Evolutionary conservation across 1,140 invertebrate genomes (phyloP).

Genomic region (Pygmarrhopalites habei): DNA sequence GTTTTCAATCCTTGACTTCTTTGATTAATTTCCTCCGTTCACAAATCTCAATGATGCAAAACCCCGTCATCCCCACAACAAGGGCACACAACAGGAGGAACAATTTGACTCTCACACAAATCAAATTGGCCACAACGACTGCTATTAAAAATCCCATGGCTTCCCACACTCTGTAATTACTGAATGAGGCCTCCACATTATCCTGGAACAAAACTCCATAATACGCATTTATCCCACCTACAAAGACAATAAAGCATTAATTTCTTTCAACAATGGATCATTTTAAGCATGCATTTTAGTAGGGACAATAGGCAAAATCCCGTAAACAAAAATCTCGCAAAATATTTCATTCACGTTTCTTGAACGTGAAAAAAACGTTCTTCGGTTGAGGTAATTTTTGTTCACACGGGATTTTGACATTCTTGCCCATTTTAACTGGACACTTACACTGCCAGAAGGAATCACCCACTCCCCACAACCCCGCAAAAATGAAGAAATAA

Average conservation of each 20-base stretch:
- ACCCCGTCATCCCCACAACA: background rate
- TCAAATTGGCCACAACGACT: background rate
- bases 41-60: background rate
- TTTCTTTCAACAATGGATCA: too few species aligned
- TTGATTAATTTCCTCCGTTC: background rate
- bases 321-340: too few species aligned
- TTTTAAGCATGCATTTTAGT: too few species aligned
- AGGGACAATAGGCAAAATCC: too few species aligned
- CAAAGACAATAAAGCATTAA: too few species aligned
- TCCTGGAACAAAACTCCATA: constrained; percentile 85
- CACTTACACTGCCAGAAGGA: too few species aligned
- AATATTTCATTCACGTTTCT: too few species aligned
- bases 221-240: constrained; percentile 78
- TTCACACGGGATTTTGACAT: too few species aligned
- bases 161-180: constrained; percentile 91
- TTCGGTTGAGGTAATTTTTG: too few species aligned
- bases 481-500: constrained; percentile 72
- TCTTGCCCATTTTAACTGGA: too few species aligned
- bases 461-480: constrained; percentile 86
- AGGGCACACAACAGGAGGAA: background rate
- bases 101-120: background rate
- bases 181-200: constrained; percentile 91
- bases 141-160: constrained; percentile 78
- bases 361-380: too few species aligned
- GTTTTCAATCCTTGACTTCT: background rate